Percentiles rank a stretch among this genome's conserved stretches.
These are phyloP conservation scores for Channa maculata DNA, from an alignment of 2,113 vertebrate genomes.

Conservation along the genomic window DNA sequence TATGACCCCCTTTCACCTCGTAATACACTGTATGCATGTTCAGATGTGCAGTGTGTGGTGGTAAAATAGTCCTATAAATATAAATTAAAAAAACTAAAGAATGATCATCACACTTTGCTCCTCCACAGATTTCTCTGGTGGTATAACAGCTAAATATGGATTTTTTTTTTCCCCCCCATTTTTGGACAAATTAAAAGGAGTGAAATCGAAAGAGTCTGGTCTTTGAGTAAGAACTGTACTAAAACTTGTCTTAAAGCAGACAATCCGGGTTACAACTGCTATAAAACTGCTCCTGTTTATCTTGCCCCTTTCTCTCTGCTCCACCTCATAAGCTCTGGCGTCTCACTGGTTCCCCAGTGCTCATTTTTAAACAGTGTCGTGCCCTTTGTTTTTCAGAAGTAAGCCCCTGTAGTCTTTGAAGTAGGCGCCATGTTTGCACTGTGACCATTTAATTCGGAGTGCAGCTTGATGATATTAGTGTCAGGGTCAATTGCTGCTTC, in stretches of 20 bases:
- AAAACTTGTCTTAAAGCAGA: conserved; percentile 4
- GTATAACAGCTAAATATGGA: neutral
- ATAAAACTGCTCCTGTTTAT: conserved; percentile 59
- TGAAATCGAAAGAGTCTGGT: neutral
- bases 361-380: conserved; percentile 68
- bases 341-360: conserved; percentile 40
- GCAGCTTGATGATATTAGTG: conserved; percentile 74
- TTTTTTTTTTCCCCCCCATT: neutral
- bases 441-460: conserved; percentile 61
- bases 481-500: conserved; percentile 76
- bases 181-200: neutral
- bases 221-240: neutral
- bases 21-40: neutral
- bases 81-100: no score
- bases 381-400: conserved; percentile 66
- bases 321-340: conserved; percentile 35
- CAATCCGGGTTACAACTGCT: conserved; percentile 25
- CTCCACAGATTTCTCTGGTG: neutral
- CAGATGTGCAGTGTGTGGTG: neutral
- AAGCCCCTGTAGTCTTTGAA: conserved; percentile 67
- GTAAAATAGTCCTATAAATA: neutral
- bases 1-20: neutral
- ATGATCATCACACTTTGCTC: neutral
- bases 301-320: conserved; percentile 29
- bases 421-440: conserved; percentile 71